Evolutionary conservation across 2,888 invertebrate species (phyloP).

Genomic region (Tetranychus truncatus): DNA sequence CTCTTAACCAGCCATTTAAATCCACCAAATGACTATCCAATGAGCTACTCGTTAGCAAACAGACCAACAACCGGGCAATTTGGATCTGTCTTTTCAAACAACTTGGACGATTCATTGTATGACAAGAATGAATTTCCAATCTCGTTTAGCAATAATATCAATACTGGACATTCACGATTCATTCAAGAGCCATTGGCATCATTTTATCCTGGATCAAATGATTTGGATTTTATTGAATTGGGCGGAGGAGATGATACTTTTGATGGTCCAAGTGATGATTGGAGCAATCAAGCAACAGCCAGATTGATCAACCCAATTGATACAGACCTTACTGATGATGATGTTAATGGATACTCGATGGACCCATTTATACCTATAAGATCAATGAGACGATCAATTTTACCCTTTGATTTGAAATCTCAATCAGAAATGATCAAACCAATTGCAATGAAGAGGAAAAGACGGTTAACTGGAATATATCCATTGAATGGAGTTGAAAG

Average conservation of each 20-base stretch:
- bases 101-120: background rate
- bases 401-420: background rate
- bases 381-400: background rate
- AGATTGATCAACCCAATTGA: background rate
- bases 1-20: background rate
- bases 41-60: background rate
- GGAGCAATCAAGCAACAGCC: background rate
- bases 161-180: background rate
- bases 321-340: background rate
- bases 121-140: background rate
- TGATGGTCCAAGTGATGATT: background rate
- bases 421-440: background rate
- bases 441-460: background rate
- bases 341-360: background rate
- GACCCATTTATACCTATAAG: background rate
- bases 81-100: background rate
- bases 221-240: background rate
- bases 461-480: background rate
- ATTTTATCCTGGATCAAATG: background rate
- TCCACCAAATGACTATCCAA: background rate
- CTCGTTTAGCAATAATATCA: background rate
- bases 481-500: background rate
- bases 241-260: background rate
- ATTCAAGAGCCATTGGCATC: background rate
- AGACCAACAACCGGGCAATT: background rate